phyloP scores from a whole-genome alignment of 2,113 vertebrate species.

The Todiramphus saurophagus region DNA sequence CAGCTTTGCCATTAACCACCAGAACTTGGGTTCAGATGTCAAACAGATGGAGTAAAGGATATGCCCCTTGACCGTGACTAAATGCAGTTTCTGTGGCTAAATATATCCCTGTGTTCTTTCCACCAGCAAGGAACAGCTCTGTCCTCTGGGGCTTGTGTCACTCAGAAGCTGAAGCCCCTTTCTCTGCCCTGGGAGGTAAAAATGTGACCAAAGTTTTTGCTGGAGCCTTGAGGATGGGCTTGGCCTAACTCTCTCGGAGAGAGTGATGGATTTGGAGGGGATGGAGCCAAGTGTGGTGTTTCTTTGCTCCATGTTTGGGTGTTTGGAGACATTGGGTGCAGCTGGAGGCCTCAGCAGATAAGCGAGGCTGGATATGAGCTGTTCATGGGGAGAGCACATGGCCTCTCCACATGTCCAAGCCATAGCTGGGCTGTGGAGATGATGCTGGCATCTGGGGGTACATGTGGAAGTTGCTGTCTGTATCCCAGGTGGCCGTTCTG shows the following conservation, averaged over 20 bases:
- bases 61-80: not conserved
- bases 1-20: not conserved
- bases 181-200: not conserved
- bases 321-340: not conserved
- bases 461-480: fast-evolving
- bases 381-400: not conserved
- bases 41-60: not conserved
- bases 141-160: not conserved
- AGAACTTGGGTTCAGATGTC: not conserved
- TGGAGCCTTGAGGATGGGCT: not conserved
- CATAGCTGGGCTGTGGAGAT: not conserved
- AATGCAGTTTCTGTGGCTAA: not conserved
- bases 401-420: not conserved
- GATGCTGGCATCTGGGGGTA: not conserved
- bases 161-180: not conserved
- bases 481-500: fast-evolving
- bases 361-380: not conserved
- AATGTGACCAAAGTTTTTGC: not conserved
- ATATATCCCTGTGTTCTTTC: not conserved
- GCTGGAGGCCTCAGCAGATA: not conserved
- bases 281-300: not conserved
- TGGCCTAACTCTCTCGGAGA: not conserved
- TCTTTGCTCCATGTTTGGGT: fast-evolving
- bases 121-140: not conserved
- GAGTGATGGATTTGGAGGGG: not conserved